Evolutionary conservation across 2,113 vertebrate genomes (phyloP).

Genomic region (Burhinus bistriatus): DNA sequence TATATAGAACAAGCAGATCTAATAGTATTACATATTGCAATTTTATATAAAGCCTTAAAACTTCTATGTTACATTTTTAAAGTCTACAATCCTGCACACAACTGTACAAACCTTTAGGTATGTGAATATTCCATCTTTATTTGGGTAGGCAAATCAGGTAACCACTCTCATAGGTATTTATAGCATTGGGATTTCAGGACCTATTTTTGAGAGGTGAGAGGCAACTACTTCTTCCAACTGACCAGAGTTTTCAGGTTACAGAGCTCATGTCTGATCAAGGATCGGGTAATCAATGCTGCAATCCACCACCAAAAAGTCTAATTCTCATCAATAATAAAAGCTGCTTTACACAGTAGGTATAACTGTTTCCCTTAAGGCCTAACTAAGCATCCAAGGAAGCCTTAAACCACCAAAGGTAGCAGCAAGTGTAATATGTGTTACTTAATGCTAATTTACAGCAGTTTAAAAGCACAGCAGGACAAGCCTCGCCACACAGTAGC

Average conservation of each 20-base stretch:
- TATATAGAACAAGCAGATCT: neutral
- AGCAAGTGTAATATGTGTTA: neutral
- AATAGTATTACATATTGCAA: neutral
- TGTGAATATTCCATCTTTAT: neutral
- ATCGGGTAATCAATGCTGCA: neutral
- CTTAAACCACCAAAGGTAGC: neutral
- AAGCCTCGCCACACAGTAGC: no score
- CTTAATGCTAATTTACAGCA: neutral
- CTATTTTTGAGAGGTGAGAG: neutral
- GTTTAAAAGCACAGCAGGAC: neutral
- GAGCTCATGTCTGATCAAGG: neutral
- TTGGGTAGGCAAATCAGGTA: neutral
- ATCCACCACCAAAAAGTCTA: neutral
- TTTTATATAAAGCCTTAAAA: neutral
- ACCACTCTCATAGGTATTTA: neutral
- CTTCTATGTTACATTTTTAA: neutral
- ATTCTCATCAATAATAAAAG: neutral
- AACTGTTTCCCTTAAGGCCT: neutral
- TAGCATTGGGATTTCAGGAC: neutral
- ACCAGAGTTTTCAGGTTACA: neutral
- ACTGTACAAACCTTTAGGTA: neutral
- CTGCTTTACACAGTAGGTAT: neutral
- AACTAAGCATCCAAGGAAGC: neutral
- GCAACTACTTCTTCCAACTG: neutral
- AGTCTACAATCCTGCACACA: neutral